Evolutionary conservation across 2,888 invertebrate genomes (phyloP), one percentile per base, ranked within the genome.

Genomic region (Cordilura impudica): DNA sequence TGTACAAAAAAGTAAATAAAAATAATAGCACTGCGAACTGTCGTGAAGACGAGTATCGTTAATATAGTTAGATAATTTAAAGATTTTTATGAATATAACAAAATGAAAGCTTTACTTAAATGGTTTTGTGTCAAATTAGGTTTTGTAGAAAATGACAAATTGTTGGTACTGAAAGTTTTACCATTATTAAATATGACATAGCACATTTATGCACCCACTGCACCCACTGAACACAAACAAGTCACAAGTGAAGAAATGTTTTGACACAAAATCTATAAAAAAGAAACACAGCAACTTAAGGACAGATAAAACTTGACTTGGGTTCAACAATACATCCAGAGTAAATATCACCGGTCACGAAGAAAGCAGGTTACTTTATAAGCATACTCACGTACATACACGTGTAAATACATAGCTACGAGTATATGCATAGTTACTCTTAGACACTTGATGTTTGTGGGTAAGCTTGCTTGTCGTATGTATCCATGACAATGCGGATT

Each of bases 271-370:
- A 31, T 10, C 35, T 16, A 19, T 35, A 21, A 12, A 53, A 29
- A 47, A 18, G 8, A 14, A 53, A 18, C 6, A 23, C 23, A 1
- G 5, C 14, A 14, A 29, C 29, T 2, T 6, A 31, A 16, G 54
- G 35, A 16, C 39, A 12, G 19, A 10, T 31, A 31, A 31, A 10
- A 7, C 53, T 7, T 54, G 31, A 16, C 29, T 14, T 29, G 35
- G 10, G 31, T 31, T 31, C 18, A 10, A 31, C 19, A 56, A 21
- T 56, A 39, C 39, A 35, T 31, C 19, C 5, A 18, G 16, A 56
- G 12, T 10, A 31, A 56, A 56, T 56, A 56, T 35, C 54, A 56
- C 31, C 29, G 54, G 54, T 35, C 14, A 21, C 19, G 19, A 39
- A 35, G 39, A 35, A 39, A 35, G 39, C 56, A 39, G 56, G 39